These are phyloP conservation scores for Melanophora roralis DNA, from an alignment of 2,888 invertebrate genomes.

Conservation along the genomic window DNA sequence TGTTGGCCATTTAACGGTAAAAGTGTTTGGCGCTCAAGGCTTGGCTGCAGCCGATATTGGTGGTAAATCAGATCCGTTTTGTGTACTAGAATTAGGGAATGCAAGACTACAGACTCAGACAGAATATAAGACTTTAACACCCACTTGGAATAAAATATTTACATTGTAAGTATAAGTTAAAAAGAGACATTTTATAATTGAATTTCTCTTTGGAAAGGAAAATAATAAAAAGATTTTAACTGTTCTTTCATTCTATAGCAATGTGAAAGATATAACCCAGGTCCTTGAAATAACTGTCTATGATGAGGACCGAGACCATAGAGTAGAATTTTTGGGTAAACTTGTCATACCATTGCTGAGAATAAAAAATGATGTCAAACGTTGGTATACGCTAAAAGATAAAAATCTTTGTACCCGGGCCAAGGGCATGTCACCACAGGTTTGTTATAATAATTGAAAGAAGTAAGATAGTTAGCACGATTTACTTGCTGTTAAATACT, in stretches of 20 bases:
- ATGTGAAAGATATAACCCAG: slow-evolving; percentile 97
- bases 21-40: slow-evolving; percentile 91
- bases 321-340: slow-evolving; percentile 97
- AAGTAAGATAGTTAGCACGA: too few relatives aligned
- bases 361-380: slow-evolving; percentile 92
- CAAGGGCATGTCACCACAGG: slow-evolving; percentile 93
- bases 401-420: slow-evolving; percentile 92
- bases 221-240: too few relatives aligned
- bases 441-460: slow-evolving; percentile 45
- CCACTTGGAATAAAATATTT: slow-evolving; percentile 99
- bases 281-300: slow-evolving; percentile 96
- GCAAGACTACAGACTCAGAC: slow-evolving; percentile 97
- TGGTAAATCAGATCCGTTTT: slow-evolving; percentile 99
- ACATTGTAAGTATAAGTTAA: slow-evolving; percentile 87
- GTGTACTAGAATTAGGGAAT: slow-evolving; percentile 96
- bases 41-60: slow-evolving; percentile 96
- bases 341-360: slow-evolving; percentile 90
- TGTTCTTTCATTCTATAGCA: slow-evolving; percentile 78
- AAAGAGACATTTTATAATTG: neutral
- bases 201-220: too few relatives aligned
- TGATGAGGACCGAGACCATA: slow-evolving; percentile 98
- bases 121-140: slow-evolving; percentile 97
- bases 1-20: slow-evolving; percentile 95
- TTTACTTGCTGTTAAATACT: too few relatives aligned
- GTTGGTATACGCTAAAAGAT: slow-evolving; percentile 98